Percentiles rank a stretch among this genome's conserved stretches.
Conservation (phyloP, 2,113 vertebrate species). For the Typhlomys cinereus region DNA sequence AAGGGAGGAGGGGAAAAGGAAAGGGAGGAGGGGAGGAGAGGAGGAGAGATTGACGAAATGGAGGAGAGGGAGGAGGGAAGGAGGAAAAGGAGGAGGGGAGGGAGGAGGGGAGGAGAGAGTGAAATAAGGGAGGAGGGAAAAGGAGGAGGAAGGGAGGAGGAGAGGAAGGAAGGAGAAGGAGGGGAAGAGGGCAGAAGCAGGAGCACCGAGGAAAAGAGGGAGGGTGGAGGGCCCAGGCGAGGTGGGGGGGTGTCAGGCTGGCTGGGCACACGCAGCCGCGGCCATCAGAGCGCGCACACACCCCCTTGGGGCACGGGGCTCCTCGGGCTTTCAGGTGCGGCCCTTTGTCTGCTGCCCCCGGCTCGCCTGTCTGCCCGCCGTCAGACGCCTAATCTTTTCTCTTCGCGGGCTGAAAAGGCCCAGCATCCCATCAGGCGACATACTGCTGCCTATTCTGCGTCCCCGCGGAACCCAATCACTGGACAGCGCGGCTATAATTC, state of each 20-base stretch:
- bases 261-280: neutral
- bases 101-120: neutral
- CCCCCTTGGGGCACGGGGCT: constrained; percentile 7
- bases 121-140: neutral
- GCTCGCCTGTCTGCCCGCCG: constrained; percentile 87
- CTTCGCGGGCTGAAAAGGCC: constrained; percentile 88
- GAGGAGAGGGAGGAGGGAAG: neutral
- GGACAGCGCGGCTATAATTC: constrained; percentile 94
- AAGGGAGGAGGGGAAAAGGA: neutral
- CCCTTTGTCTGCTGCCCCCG: constrained; percentile 91
- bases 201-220: neutral
- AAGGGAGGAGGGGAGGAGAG: too few species aligned
- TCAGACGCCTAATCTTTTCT: constrained; percentile 92
- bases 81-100: too few species aligned
- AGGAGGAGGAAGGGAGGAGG: too few species aligned
- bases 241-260: neutral
- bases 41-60: too few species aligned
- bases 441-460: constrained; percentile 90
- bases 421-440: constrained; percentile 89
- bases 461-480: constrained; percentile 95
- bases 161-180: too few species aligned
- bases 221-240: neutral
- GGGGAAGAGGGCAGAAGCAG: neutral
- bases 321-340: constrained; percentile 90
- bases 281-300: neutral